Percentiles rank a stretch among this genome's conserved stretches.
These are phyloP conservation scores for Oreocharis arfaki DNA, from an alignment of 2,113 vertebrate genomes.

Conservation along the genomic window DNA sequence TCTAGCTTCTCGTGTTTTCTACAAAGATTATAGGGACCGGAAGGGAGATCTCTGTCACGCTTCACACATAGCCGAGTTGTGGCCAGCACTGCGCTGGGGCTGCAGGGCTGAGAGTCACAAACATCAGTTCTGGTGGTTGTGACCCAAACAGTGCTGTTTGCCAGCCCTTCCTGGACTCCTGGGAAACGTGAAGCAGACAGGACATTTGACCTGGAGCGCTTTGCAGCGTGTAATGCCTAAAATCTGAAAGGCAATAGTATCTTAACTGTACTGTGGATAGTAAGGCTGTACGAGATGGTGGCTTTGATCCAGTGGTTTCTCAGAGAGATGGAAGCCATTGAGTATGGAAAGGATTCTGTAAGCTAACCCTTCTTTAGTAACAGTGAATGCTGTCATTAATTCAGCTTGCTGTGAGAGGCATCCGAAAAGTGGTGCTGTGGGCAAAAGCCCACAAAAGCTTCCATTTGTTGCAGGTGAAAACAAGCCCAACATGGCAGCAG, in stretches of 20 bases:
- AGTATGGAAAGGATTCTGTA: neutral
- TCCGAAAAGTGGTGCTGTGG: neutral
- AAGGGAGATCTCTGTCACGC: neutral
- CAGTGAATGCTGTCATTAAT: neutral
- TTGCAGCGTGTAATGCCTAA: neutral
- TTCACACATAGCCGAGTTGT: neutral
- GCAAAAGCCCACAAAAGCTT: neutral
- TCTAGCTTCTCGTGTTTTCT: neutral
- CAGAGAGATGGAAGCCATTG: neutral
- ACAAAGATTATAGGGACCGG: neutral
- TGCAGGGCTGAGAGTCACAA: neutral
- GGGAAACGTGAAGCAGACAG: fast-evolving
- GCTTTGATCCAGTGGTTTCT: neutral
- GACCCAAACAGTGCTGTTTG: neutral
- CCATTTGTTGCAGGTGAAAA: neutral
- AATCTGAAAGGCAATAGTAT: neutral
- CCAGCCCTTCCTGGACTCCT: neutral
- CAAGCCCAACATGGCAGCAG: neutral
- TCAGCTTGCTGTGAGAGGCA: neutral
- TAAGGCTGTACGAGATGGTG: fast-evolving
- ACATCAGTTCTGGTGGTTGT: neutral
- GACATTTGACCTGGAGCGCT: fast-evolving
- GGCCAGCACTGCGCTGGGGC: fast-evolving
- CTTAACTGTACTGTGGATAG: neutral
- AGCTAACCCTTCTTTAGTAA: neutral